Conservation (phyloP, 2,797 vertebrate genomes). For the Scomberomorus guttatus region DNA sequence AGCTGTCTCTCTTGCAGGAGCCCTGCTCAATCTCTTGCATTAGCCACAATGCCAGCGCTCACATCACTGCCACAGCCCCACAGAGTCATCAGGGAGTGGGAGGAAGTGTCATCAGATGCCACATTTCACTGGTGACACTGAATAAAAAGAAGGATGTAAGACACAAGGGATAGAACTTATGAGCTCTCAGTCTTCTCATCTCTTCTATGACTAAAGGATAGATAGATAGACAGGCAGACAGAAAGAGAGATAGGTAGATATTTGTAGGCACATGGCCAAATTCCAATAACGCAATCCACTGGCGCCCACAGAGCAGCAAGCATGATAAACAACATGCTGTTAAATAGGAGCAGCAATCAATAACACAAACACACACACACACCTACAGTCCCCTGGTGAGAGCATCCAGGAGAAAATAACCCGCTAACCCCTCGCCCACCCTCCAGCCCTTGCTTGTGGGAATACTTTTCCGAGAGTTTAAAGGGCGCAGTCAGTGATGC, state of each 20-base stretch:
- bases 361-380: constrained; percentile 53
- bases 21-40: constrained; percentile 68
- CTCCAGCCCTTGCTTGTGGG: constrained; percentile 33
- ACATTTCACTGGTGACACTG: constrained; percentile 81
- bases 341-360: constrained; percentile 72
- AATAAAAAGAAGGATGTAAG: constrained; percentile 60
- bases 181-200: constrained; percentile 26
- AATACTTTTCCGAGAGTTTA: constrained; percentile 58
- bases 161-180: constrained; percentile 36
- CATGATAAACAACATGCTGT: constrained; percentile 75
- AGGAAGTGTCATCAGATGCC: constrained; percentile 73
- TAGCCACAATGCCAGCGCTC: constrained; percentile 73
- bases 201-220: constrained; percentile 18
- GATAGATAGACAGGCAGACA: constrained; percentile 4
- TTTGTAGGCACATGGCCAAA: constrained; percentile 45
- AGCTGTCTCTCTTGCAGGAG: constrained; percentile 81
- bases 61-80: constrained; percentile 64
- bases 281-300: constrained; percentile 51
- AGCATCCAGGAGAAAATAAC: constrained; percentile 57
- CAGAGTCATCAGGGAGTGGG: constrained; percentile 69
- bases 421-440: constrained; percentile 43
- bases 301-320: constrained; percentile 60
- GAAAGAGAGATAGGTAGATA: constrained; percentile 27
- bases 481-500: constrained; percentile 54
- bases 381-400: constrained; percentile 16